These are phyloP conservation scores for Idris sp. DNA, from an alignment of 1,140 invertebrate genomes.

Conservation along the genomic window DNA sequence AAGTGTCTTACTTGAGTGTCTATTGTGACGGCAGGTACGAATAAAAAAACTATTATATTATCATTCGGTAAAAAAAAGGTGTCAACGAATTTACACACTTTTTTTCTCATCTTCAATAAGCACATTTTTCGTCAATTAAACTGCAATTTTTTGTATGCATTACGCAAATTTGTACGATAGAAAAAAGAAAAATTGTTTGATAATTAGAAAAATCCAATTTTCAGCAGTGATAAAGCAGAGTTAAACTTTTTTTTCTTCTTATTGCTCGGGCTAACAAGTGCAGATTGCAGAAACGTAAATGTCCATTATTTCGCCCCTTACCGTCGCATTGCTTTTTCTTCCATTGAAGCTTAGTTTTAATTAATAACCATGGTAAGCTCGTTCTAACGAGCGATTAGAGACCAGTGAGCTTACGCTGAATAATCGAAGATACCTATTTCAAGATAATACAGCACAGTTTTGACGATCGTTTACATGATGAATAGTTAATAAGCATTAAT, in stretches of 20 bases:
- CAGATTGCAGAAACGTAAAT: slow-evolving; percentile 57
- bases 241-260: slow-evolving; percentile 26
- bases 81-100: slow-evolving; percentile 5
- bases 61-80: neutral
- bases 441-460: slow-evolving; percentile 53
- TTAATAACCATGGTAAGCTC: slow-evolving; percentile 63
- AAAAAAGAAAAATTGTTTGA: slow-evolving; percentile 6
- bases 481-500: slow-evolving; percentile 41
- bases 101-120: neutral
- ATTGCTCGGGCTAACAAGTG: slow-evolving; percentile 47
- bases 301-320: slow-evolving; percentile 49
- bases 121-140: too few relatives aligned
- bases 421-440: slow-evolving; percentile 60
- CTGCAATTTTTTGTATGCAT: too few relatives aligned
- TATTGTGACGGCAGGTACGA: slow-evolving; percentile 35
- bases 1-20: slow-evolving; percentile 56
- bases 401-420: slow-evolving; percentile 57
- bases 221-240: slow-evolving; percentile 29
- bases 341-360: slow-evolving; percentile 64
- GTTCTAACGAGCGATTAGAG: slow-evolving; percentile 63
- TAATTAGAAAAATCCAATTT: slow-evolving; percentile 24
- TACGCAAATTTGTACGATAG: too few relatives aligned
- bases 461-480: slow-evolving; percentile 49
- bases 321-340: slow-evolving; percentile 49
- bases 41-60: slow-evolving; percentile 33